A percentile compares a stretch with the other conserved stretches of the same genome.
phyloP scores from a whole-genome alignment of 23 tunicate species.

The Clavelina lepadiformis region DNA sequence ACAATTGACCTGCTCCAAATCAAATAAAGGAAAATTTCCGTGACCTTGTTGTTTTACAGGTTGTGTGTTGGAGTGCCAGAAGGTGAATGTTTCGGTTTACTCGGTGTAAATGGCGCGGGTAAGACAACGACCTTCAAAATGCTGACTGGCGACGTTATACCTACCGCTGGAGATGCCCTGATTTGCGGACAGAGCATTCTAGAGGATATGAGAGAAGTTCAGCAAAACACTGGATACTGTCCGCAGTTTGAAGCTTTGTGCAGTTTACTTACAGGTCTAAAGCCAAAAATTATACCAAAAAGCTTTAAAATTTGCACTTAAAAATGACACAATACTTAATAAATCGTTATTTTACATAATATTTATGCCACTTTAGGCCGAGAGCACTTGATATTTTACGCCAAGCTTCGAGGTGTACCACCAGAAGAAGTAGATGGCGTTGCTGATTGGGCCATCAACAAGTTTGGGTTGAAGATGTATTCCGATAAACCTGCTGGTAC shows the following conservation, averaged over 20 bases:
- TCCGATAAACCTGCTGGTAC: conserved; percentile 86
- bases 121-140: conserved; percentile 98
- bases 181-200: conserved; percentile 63
- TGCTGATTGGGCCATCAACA: conserved; percentile 74
- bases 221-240: conserved; percentile 86
- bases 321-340: too few relatives aligned
- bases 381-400: conserved; percentile 87
- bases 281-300: too few relatives aligned
- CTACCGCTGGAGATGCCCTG: conserved; percentile 73
- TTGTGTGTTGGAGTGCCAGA: conserved; percentile 78
- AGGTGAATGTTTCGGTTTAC: conserved; percentile 97
- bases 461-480: conserved; percentile 70
- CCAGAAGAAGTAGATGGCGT: conserved; percentile 62
- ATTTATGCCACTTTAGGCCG: conserved; percentile 34
- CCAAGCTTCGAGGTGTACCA: conserved; percentile 85
- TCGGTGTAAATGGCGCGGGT: conserved; percentile 98
- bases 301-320: too few relatives aligned
- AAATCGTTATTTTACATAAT: neutral
- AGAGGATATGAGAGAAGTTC: conserved; percentile 49
- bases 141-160: conserved; percentile 80
- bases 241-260: conserved; percentile 96
- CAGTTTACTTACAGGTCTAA: conserved; percentile 75
- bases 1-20: too few relatives aligned
- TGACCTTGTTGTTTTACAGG: conserved; percentile 36
- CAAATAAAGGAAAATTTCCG: too few relatives aligned